Percentiles rank a stretch among this genome's conserved stretches.
phyloP scores from a whole-genome alignment of 2,888 invertebrate species.

The Eulithis testata region DNA sequence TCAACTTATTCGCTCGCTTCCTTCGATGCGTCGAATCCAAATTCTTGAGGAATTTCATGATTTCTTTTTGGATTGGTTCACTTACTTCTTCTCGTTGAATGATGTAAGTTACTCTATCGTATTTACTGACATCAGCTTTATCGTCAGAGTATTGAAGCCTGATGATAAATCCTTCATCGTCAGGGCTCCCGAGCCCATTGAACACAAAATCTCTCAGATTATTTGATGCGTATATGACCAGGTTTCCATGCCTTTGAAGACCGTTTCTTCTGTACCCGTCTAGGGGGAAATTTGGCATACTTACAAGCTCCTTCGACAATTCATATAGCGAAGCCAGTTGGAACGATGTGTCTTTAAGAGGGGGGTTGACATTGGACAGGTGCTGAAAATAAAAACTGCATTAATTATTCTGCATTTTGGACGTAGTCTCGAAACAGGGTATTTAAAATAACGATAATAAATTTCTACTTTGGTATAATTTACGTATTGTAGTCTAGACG shows the following conservation, averaged over 20 bases:
- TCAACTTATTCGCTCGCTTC: slow-evolving; percentile 4
- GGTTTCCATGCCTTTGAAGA: slow-evolving; percentile 43
- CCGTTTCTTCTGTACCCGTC: slow-evolving; percentile 47
- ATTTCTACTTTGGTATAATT: too few relatives aligned
- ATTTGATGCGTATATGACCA: slow-evolving; percentile 54
- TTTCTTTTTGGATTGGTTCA: slow-evolving; percentile 8
- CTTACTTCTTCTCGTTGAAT: slow-evolving; percentile 24
- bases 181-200: slow-evolving; percentile 41
- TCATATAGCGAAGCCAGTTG: slow-evolving; percentile 10
- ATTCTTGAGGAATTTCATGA: slow-evolving; percentile 18
- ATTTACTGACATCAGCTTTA: slow-evolving; percentile 6
- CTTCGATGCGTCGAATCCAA: background rate
- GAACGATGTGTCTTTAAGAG: slow-evolving; percentile 13
- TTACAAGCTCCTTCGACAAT: slow-evolving; percentile 20
- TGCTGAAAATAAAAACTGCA: slow-evolving; percentile 10
- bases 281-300: slow-evolving; percentile 36
- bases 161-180: slow-evolving; percentile 53
- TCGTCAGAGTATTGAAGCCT: slow-evolving; percentile 42
- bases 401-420: too few relatives aligned
- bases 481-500: too few relatives aligned
- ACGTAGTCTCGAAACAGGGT: too few relatives aligned
- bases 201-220: slow-evolving; percentile 52
- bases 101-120: slow-evolving; percentile 22
- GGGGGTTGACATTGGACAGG: slow-evolving; percentile 1
- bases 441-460: too few relatives aligned